Percentiles rank a stretch among this genome's conserved stretches.
phyloP scores from a whole-genome alignment of 2,888 invertebrate species.

The Drosophila pseudotakahashii region DNA sequence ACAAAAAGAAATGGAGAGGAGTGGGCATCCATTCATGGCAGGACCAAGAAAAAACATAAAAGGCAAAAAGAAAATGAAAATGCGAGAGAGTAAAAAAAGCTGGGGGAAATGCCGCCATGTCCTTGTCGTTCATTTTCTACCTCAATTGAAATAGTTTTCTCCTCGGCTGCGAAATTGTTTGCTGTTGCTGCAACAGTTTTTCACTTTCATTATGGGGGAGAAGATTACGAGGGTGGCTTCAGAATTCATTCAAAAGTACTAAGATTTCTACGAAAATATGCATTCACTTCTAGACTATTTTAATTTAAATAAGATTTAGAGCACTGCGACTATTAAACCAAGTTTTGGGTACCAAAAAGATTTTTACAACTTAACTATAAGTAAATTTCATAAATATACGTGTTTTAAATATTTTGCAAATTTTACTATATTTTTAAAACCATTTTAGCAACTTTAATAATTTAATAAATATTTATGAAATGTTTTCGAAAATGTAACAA shows the following conservation, averaged over 20 bases:
- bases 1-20: constrained; percentile 24
- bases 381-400: no score
- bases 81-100: constrained; percentile 7
- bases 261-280: neutral
- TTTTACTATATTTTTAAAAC: no score
- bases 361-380: no score
- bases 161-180: constrained; percentile 60
- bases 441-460: no score
- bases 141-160: constrained; percentile 77
- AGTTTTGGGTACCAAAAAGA: no score
- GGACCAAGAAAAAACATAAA: constrained; percentile 40
- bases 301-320: no score
- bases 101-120: constrained; percentile 63
- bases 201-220: constrained; percentile 68
- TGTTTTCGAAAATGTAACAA: no score
- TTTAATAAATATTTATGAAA: no score
- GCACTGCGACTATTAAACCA: no score
- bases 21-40: constrained; percentile 36
- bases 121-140: constrained; percentile 75
- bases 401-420: no score
- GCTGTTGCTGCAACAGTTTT: constrained; percentile 61
- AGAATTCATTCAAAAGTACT: neutral
- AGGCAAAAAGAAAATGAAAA: constrained; percentile 18
- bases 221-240: constrained; percentile 47
- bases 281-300: neutral